Evolutionary conservation across 2,113 vertebrate species (phyloP).

Genomic region (Catagonus wagneri): DNA sequence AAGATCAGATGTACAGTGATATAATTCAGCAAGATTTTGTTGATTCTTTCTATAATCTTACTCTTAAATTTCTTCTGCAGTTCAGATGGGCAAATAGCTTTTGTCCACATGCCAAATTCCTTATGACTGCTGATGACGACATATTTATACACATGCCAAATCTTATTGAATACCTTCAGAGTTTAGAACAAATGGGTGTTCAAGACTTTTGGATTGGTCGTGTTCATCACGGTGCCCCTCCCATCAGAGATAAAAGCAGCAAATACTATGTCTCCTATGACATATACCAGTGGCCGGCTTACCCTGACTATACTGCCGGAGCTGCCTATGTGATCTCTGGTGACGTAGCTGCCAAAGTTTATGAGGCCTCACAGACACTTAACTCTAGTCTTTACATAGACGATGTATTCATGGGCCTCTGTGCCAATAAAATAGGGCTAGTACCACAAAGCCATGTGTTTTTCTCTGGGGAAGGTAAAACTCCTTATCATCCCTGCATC

Average conservation of each 20-base stretch:
- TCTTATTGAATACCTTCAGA: slow-evolving; percentile 91
- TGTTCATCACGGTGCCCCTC: slow-evolving; percentile 93
- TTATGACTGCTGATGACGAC: slow-evolving; percentile 98
- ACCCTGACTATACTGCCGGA: slow-evolving; percentile 97
- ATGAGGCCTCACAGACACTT: slow-evolving; percentile 91
- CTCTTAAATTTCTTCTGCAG: slow-evolving; percentile 94
- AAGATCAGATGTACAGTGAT: slow-evolving; percentile 89
- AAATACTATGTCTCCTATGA: slow-evolving; percentile 94
- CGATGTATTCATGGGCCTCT: slow-evolving; percentile 98
- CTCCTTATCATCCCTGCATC: slow-evolving; percentile 94
- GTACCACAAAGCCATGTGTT: slow-evolving; percentile 92
- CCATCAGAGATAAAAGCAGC: slow-evolving; percentile 90
- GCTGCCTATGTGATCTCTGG: slow-evolving; percentile 94
- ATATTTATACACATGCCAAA: slow-evolving; percentile 97
- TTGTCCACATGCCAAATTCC: slow-evolving; percentile 93
- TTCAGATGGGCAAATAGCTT: slow-evolving; percentile 93
- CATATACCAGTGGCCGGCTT: slow-evolving; percentile 95
- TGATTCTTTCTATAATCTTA: slow-evolving; percentile 97
- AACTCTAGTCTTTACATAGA: slow-evolving; percentile 96
- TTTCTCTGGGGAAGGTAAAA: slow-evolving; percentile 95
- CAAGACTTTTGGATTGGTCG: slow-evolving; percentile 94
- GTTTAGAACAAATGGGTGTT: slow-evolving; percentile 85
- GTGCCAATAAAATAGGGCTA: slow-evolving; percentile 93
- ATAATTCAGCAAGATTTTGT: slow-evolving; percentile 95
- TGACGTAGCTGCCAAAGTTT: slow-evolving; percentile 93